Percentiles rank a stretch among this genome's conserved stretches.
These are phyloP conservation scores for Pseudomyrmex gracilis DNA, from an alignment of 1,140 invertebrate genomes.

Conservation along the genomic window DNA sequence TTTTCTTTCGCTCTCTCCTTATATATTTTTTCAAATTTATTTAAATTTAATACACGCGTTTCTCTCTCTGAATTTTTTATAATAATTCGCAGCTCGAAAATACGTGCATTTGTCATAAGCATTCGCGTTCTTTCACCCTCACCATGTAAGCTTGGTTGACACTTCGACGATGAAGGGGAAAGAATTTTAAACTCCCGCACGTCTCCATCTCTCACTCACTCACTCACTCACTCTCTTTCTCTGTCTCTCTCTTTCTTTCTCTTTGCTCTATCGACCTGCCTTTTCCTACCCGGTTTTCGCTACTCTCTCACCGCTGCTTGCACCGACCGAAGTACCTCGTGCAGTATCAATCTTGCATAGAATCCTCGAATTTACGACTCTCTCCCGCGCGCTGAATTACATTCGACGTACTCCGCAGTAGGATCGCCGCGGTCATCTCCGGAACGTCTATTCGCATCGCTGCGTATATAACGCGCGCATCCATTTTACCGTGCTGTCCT, in stretches of 20 bases:
- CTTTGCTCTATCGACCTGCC: constrained; percentile 48
- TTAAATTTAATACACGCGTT: too few species aligned
- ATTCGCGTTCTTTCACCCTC: not conserved
- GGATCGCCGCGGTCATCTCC: constrained; percentile 9
- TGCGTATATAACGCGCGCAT: not conserved
- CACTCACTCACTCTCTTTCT: too few species aligned
- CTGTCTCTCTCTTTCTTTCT: too few species aligned
- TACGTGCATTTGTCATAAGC: not conserved
- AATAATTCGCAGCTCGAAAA: too few species aligned
- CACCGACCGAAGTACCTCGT: constrained; percentile 43
- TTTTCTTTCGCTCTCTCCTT: too few species aligned
- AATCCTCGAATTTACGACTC: constrained; percentile 62
- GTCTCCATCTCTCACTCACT: not conserved
- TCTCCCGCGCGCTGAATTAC: constrained; percentile 53
- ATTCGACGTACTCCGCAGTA: constrained; percentile 43
- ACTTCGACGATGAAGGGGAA: constrained; percentile 17
- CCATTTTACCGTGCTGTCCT: constrained; percentile 28
- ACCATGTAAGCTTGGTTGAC: not conserved
- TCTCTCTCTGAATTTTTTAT: too few species aligned
- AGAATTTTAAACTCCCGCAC: constrained; percentile 24
- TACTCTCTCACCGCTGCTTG: constrained; percentile 21
- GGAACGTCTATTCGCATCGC: constrained; percentile 18
- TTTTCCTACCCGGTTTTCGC: constrained; percentile 11
- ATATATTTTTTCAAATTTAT: not conserved
- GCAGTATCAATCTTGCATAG: constrained; percentile 61